These are phyloP conservation scores for Drosophila limbata DNA, from an alignment of 2,888 invertebrate genomes.

Conservation along the genomic window DNA sequence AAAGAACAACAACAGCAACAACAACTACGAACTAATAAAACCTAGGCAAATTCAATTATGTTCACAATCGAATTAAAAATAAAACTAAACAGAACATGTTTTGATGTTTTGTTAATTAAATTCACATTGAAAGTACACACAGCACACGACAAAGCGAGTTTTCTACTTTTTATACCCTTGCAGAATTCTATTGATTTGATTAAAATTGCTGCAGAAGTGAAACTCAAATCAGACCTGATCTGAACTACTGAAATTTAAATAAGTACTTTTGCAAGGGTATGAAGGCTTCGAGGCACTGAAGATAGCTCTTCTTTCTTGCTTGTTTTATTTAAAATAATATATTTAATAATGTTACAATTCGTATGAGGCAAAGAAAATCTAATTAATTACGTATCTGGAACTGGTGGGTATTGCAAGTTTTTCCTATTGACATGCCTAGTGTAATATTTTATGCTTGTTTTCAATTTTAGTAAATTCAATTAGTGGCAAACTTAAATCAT, in stretches of 20 bases:
- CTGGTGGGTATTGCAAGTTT: constrained; percentile 68
- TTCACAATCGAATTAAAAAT: constrained; percentile 52
- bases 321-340: constrained; percentile 11
- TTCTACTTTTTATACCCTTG: constrained; percentile 25
- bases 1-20: constrained; percentile 33
- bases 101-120: constrained; percentile 53
- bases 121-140: constrained; percentile 30
- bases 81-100: constrained; percentile 48
- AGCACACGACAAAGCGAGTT: constrained; percentile 30
- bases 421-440: constrained; percentile 49
- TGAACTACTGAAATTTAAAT: neutral
- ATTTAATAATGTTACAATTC: constrained; percentile 10
- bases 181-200: constrained; percentile 12
- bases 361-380: constrained; percentile 15
- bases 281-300: constrained; percentile 33
- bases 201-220: neutral
- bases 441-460: constrained; percentile 55
- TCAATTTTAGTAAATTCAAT: constrained; percentile 33
- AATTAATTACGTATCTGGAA: constrained; percentile 31
- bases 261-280: constrained; percentile 38
- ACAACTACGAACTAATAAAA: constrained; percentile 38
- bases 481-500: constrained; percentile 41
- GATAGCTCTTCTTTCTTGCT: constrained; percentile 20
- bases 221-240: neutral
- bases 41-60: constrained; percentile 59